Evolutionary conservation across 2,888 invertebrate species (phyloP).

Genomic region (Ornithoptera alexandrae): DNA sequence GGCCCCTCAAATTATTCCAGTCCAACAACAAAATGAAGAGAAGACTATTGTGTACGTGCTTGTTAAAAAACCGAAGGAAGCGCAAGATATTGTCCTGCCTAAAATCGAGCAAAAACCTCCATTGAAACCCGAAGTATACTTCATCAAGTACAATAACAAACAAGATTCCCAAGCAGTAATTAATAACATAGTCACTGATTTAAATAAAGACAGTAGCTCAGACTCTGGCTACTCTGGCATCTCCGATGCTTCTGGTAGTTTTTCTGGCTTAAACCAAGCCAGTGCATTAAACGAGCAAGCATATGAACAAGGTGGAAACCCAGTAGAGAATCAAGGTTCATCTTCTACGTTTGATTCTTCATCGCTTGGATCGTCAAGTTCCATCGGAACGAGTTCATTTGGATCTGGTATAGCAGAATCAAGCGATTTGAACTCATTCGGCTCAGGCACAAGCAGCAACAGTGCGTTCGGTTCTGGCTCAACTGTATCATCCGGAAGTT

Average conservation of each 20-base stretch:
- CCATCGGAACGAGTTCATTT: constrained; percentile 6
- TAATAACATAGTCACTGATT: constrained; percentile 68
- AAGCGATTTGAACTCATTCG: constrained; percentile 16
- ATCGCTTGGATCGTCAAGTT: constrained; percentile 4
- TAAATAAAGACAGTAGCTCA: constrained; percentile 48
- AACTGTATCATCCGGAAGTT: constrained; percentile 5
- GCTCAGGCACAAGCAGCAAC: constrained; percentile 6
- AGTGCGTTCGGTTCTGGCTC: constrained; percentile 15
- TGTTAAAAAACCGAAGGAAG: constrained; percentile 87
- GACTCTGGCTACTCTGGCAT: constrained; percentile 26
- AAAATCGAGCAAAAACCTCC: constrained; percentile 85
- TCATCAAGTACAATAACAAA: constrained; percentile 88
- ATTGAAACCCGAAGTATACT: constrained; percentile 88
- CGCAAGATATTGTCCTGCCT: constrained; percentile 82
- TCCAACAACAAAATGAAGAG: constrained; percentile 84
- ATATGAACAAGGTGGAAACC: constrained; percentile 5
- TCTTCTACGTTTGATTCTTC: constrained; percentile 12
- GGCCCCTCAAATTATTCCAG: constrained; percentile 83
- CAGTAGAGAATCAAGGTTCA: constrained; percentile 10
- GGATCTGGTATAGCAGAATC: constrained; percentile 15
- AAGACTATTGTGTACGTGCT: constrained; percentile 89
- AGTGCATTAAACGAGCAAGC: background rate
- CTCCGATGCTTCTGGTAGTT: background rate
- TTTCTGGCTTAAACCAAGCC: constrained; percentile 9
- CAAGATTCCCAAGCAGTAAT: constrained; percentile 69